Conservation (phyloP, 2,888 invertebrate genomes). For the Acleris emargana region DNA sequence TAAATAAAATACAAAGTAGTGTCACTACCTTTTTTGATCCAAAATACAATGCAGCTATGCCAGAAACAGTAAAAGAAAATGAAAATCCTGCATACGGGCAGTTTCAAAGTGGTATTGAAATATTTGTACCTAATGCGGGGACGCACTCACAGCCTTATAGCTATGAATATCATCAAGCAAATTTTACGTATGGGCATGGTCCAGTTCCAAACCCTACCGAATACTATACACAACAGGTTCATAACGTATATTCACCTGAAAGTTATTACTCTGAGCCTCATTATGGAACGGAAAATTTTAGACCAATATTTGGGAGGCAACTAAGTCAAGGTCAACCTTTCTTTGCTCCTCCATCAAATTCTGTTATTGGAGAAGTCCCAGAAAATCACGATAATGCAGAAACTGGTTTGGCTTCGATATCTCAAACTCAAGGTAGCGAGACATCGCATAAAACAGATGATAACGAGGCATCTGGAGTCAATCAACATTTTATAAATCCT, state of each 20-base stretch:
- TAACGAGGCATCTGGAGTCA: neutral
- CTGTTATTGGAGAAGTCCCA: neutral
- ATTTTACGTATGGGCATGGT: conserved; percentile 32
- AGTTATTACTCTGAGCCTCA: conserved; percentile 27
- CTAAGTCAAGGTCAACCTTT: conserved; percentile 4
- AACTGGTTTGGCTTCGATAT: neutral
- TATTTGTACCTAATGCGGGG: conserved; percentile 55
- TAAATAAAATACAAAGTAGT: conserved; percentile 75
- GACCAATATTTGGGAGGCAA: conserved; percentile 7
- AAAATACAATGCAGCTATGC: conserved; percentile 61
- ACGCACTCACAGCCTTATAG: conserved; percentile 41
- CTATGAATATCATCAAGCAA: conserved; percentile 42
- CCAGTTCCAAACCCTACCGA: conserved; percentile 19
- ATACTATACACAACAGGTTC: conserved; percentile 26
- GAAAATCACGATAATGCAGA: neutral
- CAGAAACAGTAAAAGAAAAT: conserved; percentile 41
- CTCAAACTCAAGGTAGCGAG: neutral
- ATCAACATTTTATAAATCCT: neutral
- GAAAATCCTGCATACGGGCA: conserved; percentile 41
- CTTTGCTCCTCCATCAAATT: neutral
- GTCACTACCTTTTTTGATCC: conserved; percentile 80
- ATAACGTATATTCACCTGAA: conserved; percentile 29
- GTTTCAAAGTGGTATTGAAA: conserved; percentile 52
- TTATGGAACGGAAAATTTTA: conserved; percentile 21
- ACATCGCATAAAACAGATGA: neutral